Percentiles rank a stretch among this genome's conserved stretches.
Evolutionary conservation across 2,888 invertebrate species (phyloP).

Genomic region (Hedya salicella): DNA sequence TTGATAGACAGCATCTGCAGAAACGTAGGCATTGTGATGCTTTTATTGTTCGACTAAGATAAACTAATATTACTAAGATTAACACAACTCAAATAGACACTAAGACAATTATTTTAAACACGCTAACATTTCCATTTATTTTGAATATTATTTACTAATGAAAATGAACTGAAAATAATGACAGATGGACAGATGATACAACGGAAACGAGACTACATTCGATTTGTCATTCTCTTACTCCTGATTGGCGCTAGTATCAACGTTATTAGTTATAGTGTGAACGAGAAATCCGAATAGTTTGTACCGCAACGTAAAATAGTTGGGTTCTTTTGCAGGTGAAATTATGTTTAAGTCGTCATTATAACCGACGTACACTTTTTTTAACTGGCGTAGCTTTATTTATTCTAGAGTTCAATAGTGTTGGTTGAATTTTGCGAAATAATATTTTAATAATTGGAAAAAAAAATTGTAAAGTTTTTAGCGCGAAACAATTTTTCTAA

Average conservation of each 20-base stretch:
- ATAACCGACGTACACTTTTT: background rate
- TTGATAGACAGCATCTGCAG: conserved; percentile 64
- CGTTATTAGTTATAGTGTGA: background rate
- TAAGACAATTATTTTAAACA: conserved; percentile 53
- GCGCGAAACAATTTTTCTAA: too few relatives aligned
- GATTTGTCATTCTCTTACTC: background rate
- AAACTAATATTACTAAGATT: conserved; percentile 49
- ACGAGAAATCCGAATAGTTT: conserved; percentile 21
- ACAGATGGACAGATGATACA: conserved; percentile 44
- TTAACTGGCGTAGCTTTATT: background rate
- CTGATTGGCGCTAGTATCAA: conserved; percentile 30
- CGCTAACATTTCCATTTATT: conserved; percentile 56
- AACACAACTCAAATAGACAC: conserved; percentile 51
- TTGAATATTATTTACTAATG: conserved; percentile 52
- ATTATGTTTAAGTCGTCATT: conserved; percentile 22
- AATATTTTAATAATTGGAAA: too few relatives aligned
- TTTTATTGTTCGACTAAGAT: conserved; percentile 47
- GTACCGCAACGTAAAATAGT: background rate
- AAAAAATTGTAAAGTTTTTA: too few relatives aligned
- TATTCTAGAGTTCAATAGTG: too few relatives aligned
- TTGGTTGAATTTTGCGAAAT: too few relatives aligned
- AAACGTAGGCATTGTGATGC: conserved; percentile 53
- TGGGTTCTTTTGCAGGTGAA: conserved; percentile 16
- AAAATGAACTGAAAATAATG: conserved; percentile 48
- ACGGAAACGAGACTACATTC: conserved; percentile 6